These are phyloP conservation scores for Thinocorus orbignyianus DNA, from an alignment of 2,113 vertebrate species.

Conservation along the genomic window DNA sequence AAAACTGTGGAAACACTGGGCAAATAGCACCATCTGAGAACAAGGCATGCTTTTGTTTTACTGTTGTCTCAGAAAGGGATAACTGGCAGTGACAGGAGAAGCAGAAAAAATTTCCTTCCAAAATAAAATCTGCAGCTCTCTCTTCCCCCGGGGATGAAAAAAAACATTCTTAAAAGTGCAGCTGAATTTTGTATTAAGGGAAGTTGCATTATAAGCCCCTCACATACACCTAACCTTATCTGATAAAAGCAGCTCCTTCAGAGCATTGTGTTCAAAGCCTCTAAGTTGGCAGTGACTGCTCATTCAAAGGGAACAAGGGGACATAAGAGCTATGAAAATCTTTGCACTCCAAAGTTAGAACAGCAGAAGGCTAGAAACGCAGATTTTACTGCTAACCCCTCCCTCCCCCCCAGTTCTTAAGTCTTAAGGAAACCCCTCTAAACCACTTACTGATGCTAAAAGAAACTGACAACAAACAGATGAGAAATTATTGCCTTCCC, in stretches of 20 bases:
- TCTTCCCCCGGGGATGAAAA: not conserved
- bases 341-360: not conserved
- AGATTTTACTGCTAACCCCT: not conserved
- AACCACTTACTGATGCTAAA: not conserved
- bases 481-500: not conserved
- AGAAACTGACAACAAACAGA: not conserved
- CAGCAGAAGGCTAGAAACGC: not conserved
- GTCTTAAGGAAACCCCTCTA: not conserved
- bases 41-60: not conserved
- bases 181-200: not conserved
- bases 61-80: not conserved
- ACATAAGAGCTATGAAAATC: not conserved
- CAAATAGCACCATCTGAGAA: not conserved
- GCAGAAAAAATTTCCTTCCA: not conserved
- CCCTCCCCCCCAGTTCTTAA: not conserved
- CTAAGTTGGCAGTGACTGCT: not conserved
- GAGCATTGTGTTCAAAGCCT: not conserved
- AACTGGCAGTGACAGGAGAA: not conserved
- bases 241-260: not conserved
- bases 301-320: not conserved
- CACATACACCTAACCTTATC: not conserved
- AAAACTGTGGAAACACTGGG: conserved; percentile 11
- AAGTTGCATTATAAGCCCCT: not conserved
- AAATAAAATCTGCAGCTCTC: conserved; percentile 13
- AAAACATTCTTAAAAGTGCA: not conserved